Evolutionary conservation across 2,888 invertebrate species (phyloP).

Genomic region (Balanococcus diminutus): DNA sequence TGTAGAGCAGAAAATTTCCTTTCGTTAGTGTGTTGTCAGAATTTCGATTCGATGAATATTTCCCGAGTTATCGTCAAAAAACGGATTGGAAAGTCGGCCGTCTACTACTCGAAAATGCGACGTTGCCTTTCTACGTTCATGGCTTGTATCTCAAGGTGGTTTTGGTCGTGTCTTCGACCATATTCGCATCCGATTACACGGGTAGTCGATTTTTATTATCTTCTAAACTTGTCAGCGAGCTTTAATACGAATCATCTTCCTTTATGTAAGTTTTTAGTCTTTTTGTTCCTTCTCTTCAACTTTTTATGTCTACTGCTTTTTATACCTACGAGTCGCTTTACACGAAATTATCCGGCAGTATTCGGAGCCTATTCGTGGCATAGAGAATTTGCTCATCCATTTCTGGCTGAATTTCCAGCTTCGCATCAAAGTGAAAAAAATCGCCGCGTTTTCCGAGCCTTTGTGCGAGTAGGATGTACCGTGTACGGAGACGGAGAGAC

Average conservation of each 20-base stretch:
- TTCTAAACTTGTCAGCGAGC: constrained; percentile 27
- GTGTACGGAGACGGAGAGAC: not conserved
- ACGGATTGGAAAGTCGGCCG: too few species aligned
- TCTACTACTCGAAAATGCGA: too few species aligned
- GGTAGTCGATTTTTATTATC: constrained; percentile 31
- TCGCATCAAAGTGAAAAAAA: not conserved
- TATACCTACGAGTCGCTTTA: not conserved
- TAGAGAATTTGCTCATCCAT: not conserved
- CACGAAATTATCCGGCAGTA: not conserved
- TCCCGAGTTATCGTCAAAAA: too few species aligned
- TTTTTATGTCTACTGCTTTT: not conserved
- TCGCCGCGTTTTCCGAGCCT: not conserved
- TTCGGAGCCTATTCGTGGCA: not conserved
- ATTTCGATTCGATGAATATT: too few species aligned
- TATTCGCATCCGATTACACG: constrained; percentile 6
- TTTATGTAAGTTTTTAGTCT: not conserved
- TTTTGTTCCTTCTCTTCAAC: not conserved
- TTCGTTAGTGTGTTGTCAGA: too few species aligned
- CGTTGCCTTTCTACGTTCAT: too few species aligned
- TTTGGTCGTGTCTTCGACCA: not conserved
- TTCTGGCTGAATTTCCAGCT: not conserved
- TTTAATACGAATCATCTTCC: not conserved
- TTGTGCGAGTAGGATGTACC: too few species aligned
- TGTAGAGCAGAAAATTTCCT: too few species aligned
- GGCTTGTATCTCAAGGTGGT: too few species aligned